A percentile compares a stretch with the other conserved stretches of the same genome.
Conservation (phyloP, 2,797 vertebrate species). For the Scomberomorus guttatus region DNA sequence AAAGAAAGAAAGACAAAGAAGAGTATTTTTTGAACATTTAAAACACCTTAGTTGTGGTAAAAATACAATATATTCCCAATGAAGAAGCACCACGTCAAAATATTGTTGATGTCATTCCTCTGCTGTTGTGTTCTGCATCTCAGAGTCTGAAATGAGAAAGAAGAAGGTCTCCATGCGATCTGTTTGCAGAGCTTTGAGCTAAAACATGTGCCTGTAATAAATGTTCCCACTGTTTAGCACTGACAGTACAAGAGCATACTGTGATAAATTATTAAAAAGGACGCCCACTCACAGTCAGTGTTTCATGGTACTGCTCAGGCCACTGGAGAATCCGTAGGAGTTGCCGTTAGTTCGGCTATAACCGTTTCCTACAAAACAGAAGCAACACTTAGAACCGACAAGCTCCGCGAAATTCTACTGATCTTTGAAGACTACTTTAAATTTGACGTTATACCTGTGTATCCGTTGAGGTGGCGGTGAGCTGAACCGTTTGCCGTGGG, state of each 20-base stretch:
- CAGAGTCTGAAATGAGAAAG: slow-evolving; percentile 75
- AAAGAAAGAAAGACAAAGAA: slow-evolving; percentile 8
- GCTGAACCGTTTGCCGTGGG: slow-evolving; percentile 40
- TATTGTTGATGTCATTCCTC: slow-evolving; percentile 79
- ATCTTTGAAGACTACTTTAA: not conserved
- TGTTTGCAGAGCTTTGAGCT: not conserved
- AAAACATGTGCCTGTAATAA: not conserved
- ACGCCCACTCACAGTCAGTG: slow-evolving; percentile 69
- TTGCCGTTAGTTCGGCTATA: slow-evolving; percentile 69
- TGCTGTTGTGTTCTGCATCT: slow-evolving; percentile 80
- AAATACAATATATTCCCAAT: slow-evolving; percentile 90
- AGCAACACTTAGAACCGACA: not conserved
- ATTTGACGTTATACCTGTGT: slow-evolving; percentile 67
- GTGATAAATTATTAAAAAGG: not conserved
- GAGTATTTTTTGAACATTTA: slow-evolving; percentile 77
- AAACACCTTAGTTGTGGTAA: slow-evolving; percentile 90
- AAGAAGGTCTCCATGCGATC: slow-evolving; percentile 32
- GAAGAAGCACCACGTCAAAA: slow-evolving; percentile 93
- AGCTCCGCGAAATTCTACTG: not conserved
- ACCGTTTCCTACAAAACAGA: slow-evolving; percentile 72
- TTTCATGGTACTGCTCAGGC: slow-evolving; percentile 51
- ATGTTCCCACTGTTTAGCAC: not conserved
- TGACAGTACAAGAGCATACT: not conserved
- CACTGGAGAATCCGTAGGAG: slow-evolving; percentile 65
- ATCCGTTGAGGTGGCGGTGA: slow-evolving; percentile 72